phyloP scores from a whole-genome alignment of 2,888 invertebrate species.

The Parochlus steinenii region DNA sequence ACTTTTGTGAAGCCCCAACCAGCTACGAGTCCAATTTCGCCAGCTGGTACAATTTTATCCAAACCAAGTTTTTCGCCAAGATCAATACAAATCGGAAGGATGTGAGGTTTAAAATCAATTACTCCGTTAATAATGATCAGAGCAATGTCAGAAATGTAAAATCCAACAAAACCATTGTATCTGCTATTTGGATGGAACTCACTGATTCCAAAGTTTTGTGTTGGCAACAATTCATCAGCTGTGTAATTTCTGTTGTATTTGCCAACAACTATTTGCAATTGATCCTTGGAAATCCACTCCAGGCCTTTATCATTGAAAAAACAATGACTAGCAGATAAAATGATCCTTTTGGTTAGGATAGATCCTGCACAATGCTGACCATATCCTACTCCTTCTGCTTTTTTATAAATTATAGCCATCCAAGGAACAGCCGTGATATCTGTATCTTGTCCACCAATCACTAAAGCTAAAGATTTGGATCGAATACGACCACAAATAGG shows the following conservation, averaged over 20 bases:
- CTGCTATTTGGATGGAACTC: neutral
- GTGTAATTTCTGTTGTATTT: neutral
- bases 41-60: too few species aligned
- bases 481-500: too few species aligned
- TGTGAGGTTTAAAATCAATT: neutral
- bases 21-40: neutral
- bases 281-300: neutral
- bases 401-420: too few species aligned
- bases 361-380: too few species aligned
- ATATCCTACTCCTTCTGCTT: too few species aligned
- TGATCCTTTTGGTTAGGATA: too few species aligned
- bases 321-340: too few species aligned
- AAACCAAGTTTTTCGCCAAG: neutral
- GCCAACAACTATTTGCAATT: neutral
- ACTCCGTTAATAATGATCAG: neutral
- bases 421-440: too few species aligned
- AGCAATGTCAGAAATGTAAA: conserved; percentile 1
- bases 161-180: neutral
- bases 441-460: too few species aligned
- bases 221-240: neutral
- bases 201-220: neutral
- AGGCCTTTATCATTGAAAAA: too few species aligned
- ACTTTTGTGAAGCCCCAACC: conserved; percentile 1
- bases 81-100: neutral
- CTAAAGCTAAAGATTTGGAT: too few species aligned